Base-by-base conservation (phyloP, 2,113 vertebrate species). In the Vireo altiloquus region DNA sequence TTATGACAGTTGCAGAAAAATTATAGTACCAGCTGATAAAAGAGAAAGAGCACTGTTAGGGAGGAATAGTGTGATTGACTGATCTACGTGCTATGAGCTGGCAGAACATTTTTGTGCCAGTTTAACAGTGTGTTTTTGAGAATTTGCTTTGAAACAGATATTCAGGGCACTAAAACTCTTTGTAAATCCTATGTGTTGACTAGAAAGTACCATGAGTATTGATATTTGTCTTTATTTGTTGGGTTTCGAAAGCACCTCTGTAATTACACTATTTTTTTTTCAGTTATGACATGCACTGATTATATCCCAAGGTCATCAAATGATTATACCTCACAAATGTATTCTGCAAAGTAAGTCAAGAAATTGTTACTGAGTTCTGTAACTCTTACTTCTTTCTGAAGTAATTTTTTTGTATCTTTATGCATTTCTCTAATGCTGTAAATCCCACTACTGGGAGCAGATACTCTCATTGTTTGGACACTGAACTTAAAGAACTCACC, bases 301-400 rank as follows among this genome's bases (percentile, higher is more conserved):
- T 98, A 98, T 97, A 98, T 98, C 94, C 97, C 98, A 97, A 98
- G 98, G 91, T 97, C 98, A 96, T 97, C 98, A 92, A 98, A 96
- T 98, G 98, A 98, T 96, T 98, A 98, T 98, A 98, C 98, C 97
- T 98, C 98, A 98, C 98, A 98, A 94, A 97, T 98, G 95, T 98
- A 98, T 98, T 97, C 98, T 97, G 93, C 98, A 98, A 98, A 98
- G 98, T 98, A 98, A 98, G 98, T 98, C 46, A 28, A 95, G 87
- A 52, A 80, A 40, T 92, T 94, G 47, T 92, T 94, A 93, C 33
- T 70, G 81, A 88, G 77, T 87, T 92, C 50, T 86, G 7, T 90
- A 69, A 59, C 19, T 91, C 28, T 76, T 71, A 30, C 35, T 92
- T 77, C 50, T 85, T 69, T 89, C 57, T 72, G n/a, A 89, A 92